Base-by-base conservation (phyloP, 2,888 invertebrate genomes). In the Petrophora chlorosata region DNA sequence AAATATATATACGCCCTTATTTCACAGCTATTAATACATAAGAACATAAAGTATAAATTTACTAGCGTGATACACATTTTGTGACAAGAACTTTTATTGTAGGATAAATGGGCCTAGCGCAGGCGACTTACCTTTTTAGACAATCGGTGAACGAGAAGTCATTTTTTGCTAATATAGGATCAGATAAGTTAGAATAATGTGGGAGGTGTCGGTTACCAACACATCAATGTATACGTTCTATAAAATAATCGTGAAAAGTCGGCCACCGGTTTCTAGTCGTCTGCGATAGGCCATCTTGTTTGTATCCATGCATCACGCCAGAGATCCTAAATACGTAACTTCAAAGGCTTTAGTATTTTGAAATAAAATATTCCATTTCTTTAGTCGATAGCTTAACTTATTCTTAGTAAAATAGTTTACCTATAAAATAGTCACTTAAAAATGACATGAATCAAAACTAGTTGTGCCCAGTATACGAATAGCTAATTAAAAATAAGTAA, bases 401-500 rank as follows among this genome's bases (percentile, higher is more conserved):
- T 90, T 88, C 72, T 86, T 89, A 86, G 82, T 74, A 65, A 84
- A 75, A 85, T 85, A 89, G 85, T 80, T 85, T 86, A 89, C 82
- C 80, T 85, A 49, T 35, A 32, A 39, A 41, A 82, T 89, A 88
- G 89, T 89, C 88, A 89, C 82, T 73, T 83, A 76, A 82, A 82
- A 87, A 88, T 89, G 87, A 88, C 87, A 87, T 77, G 79, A 88
- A 89, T 88, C 88, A 88, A 83, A 85, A 88, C 90, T 90, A 90
- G 90, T 90, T 90, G 90, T 90, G 90, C 89, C 90, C 89, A 88
- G 90, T 90, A 90, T 90, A 90, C 90, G 90, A 90, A 85, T 90
- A 90, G 87, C 74, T 85, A 82, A 82, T 77, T 85, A 84, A 83
- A 75, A 47, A 63, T 71, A 84, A 83, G 81, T 79, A 78, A 78